A percentile compares a stretch with the other conserved stretches of the same genome.
Conservation (phyloP, 1,140 invertebrate genomes). For the Colletes latitarsis region DNA sequence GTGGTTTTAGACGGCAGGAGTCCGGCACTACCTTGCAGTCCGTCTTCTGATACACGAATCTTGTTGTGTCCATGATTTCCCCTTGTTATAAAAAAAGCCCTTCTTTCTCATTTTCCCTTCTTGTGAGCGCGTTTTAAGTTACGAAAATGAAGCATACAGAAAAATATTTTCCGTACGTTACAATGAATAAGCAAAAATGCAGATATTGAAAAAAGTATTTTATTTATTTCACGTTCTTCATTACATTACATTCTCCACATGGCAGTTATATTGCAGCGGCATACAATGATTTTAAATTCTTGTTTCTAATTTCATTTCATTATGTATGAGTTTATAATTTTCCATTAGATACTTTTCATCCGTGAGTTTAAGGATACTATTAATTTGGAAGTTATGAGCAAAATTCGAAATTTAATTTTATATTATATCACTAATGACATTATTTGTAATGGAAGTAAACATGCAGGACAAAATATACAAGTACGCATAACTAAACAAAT, state of each 20-base stretch:
- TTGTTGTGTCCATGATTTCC: no score
- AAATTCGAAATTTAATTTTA: slow-evolving; percentile 53
- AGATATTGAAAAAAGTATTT: slow-evolving; percentile 63
- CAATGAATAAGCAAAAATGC: neutral
- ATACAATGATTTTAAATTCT: slow-evolving; percentile 51
- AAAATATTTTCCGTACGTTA: no score
- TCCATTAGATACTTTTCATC: slow-evolving; percentile 45
- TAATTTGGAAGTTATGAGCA: slow-evolving; percentile 48
- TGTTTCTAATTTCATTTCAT: slow-evolving; percentile 41
- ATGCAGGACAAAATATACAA: slow-evolving; percentile 50
- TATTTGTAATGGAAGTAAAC: slow-evolving; percentile 55
- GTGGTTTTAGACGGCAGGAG: no score
- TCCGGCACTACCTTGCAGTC: no score
- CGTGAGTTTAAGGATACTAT: slow-evolving; percentile 43
- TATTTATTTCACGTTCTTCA: slow-evolving; percentile 53
- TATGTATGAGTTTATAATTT: slow-evolving; percentile 56
- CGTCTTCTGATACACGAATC: no score
- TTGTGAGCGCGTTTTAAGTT: no score
- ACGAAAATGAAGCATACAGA: no score
- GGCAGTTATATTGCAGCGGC: slow-evolving; percentile 59
- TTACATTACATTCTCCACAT: slow-evolving; percentile 60
- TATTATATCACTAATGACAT: slow-evolving; percentile 46
- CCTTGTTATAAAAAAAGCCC: no score
- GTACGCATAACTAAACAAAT: slow-evolving; percentile 38
- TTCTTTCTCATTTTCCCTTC: no score